Conservation (phyloP, 2,888 invertebrate species). For the Eupithecia subfuscata region DNA sequence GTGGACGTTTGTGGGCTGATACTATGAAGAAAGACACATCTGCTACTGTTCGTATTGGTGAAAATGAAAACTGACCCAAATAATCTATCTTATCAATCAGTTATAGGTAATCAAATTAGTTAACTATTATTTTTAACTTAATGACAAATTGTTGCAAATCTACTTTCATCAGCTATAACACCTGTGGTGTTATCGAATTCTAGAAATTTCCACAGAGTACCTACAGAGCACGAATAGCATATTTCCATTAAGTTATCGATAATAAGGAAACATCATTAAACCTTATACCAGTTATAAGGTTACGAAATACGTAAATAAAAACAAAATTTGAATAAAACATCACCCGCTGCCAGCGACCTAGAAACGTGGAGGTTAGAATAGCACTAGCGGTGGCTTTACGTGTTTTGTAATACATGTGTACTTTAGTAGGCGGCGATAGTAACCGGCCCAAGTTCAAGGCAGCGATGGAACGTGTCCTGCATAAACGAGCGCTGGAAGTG, state of each 20-base stretch:
- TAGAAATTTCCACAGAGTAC: neutral
- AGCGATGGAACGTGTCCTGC: slow-evolving; percentile 58
- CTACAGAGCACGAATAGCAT: neutral
- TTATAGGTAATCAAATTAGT: no score
- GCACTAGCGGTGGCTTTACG: slow-evolving; percentile 40
- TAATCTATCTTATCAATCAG: slow-evolving; percentile 4
- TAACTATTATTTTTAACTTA: neutral
- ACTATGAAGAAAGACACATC: neutral
- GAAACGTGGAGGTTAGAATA: slow-evolving; percentile 45
- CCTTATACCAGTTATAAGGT: neutral
- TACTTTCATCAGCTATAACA: neutral
- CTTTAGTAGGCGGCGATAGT: slow-evolving; percentile 46
- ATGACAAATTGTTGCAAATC: neutral
- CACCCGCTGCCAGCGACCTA: slow-evolving; percentile 47
- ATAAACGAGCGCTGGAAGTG: slow-evolving; percentile 42
- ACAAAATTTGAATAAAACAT: slow-evolving; percentile 50
- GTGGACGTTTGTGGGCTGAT: no score
- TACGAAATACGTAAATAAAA: slow-evolving; percentile 21
- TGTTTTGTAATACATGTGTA: slow-evolving; percentile 53
- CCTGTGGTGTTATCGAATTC: neutral
- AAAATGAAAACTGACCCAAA: neutral
- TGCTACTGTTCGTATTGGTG: neutral
- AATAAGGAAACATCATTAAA: slow-evolving; percentile 18
- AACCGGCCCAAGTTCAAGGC: slow-evolving; percentile 71
- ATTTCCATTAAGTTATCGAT: neutral